phyloP scores from a whole-genome alignment of 2,888 invertebrate species.

The Platycnemis pennipes region DNA sequence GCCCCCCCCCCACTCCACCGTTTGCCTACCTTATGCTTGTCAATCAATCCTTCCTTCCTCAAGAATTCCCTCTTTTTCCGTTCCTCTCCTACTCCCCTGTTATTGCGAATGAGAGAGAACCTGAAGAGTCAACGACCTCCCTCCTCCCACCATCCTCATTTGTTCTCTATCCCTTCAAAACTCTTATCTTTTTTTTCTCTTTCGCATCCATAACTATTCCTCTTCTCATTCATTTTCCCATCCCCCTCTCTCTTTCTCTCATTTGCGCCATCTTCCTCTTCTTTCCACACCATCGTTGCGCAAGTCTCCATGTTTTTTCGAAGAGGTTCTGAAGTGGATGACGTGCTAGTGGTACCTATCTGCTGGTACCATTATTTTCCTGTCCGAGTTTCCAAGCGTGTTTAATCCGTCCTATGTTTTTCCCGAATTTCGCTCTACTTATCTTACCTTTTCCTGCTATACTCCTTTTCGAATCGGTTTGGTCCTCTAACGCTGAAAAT shows the following conservation, averaged over 20 bases:
- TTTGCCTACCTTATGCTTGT: constrained; percentile 8
- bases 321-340: neutral
- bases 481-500: no score
- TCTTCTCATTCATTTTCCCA: neutral
- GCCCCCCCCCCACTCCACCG: neutral
- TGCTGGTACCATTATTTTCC: neutral
- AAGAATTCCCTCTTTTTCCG: neutral
- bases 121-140: constrained; percentile 24
- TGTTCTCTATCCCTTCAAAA: neutral
- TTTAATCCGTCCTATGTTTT: no score
- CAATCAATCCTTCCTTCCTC: constrained; percentile 23
- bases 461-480: no score
- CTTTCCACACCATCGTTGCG: neutral
- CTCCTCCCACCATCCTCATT: neutral
- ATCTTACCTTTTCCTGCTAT: no score
- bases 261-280: neutral
- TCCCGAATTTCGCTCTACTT: no score
- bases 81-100: neutral
- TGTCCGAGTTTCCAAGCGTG: no score
- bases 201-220: no score
- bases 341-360: neutral
- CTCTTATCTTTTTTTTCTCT: no score
- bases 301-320: neutral
- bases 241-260: neutral
- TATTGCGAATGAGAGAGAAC: neutral